These are phyloP conservation scores for Timandra comae DNA, from an alignment of 2,888 invertebrate genomes.

Conservation along the genomic window DNA sequence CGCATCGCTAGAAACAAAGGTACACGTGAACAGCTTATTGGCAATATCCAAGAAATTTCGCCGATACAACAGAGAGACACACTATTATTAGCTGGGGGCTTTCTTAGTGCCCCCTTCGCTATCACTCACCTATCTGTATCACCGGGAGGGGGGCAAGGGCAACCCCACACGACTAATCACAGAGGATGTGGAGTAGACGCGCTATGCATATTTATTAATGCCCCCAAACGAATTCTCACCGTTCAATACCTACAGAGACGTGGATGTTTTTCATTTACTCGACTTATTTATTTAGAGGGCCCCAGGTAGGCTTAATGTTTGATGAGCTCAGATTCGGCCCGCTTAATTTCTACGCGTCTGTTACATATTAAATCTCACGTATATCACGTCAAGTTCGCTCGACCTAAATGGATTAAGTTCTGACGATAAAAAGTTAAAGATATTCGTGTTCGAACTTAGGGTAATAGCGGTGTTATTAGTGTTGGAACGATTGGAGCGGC, in stretches of 20 bases:
- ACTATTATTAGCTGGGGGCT: conserved; percentile 71
- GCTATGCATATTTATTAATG: conserved; percentile 75
- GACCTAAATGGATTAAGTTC: conserved; percentile 45
- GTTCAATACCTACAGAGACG: conserved; percentile 50
- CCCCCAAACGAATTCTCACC: conserved; percentile 65
- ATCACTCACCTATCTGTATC: conserved; percentile 74
- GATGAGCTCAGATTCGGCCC: conserved; percentile 65
- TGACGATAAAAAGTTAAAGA: conserved; percentile 27
- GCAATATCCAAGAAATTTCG: conserved; percentile 71
- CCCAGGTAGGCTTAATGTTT: conserved; percentile 68
- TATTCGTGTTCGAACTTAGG: conserved; percentile 20
- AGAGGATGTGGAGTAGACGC: conserved; percentile 73
- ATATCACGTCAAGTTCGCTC: conserved; percentile 44
- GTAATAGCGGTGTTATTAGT: conserved; percentile 13
- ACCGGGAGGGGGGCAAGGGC: conserved; percentile 39
- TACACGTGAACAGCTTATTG: conserved; percentile 69
- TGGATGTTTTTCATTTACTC: conserved; percentile 71
- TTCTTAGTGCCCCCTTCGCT: conserved; percentile 64
- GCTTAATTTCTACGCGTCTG: conserved; percentile 58
- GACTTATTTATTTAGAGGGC: conserved; percentile 67
- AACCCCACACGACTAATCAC: conserved; percentile 69
- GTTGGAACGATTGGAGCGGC: conserved; percentile 26
- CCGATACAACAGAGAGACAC: conserved; percentile 67
- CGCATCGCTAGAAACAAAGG: conserved; percentile 63
- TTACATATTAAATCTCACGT: conserved; percentile 36